Evolutionary conservation across 37 sponge, comb jelly and placozoan genomes (phyloP), one percentile per base, ranked within the genome.

Genomic region (Aphrocallistes beatrix): DNA sequence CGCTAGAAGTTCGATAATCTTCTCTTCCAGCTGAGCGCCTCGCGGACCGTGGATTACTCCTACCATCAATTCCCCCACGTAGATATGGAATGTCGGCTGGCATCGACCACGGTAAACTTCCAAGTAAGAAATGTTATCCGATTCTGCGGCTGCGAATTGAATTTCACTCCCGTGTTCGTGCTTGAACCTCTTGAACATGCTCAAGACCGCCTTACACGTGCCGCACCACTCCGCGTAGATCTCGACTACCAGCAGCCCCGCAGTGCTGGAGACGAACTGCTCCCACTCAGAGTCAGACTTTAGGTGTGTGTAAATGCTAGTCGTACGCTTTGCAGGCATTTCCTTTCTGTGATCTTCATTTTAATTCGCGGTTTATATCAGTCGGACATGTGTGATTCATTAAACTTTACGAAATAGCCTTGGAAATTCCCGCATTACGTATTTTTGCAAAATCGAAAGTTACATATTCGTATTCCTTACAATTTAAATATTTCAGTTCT

Each of bases 181-280:
- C 51, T 91, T 92, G 23, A 92, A 36, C 84, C 93, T 87, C 37
- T 93, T 86, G 83, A 96, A 92, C 10, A 92, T 84, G 0, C 91
- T 87, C 37, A 51, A 23, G 19, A 90, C 90, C 38, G 93, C 92
- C 36, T 94, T 96, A 88, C 97, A 96, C 0, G 94, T 93, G 38
- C 97, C 97, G 82, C 97, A 96, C 97, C 97, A 96, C 51, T 45
- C 92, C 25, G 97, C 86, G 82, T 96, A 94, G 1, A 96, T 92
- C 87, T 96, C 97, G 36, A 96, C 82, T 37, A 96, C 94, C 82
- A 28, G 42, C 1, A 95, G 84, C 21, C 93, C 93, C 48, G 85
- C 85, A 38, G 87, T 85, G 32, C 82, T 69, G 38, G 87, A 19
- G 0, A 91, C 51, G 42, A 91, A 89, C 0, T 48, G 28, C 0